Evolutionary conservation across 2,888 invertebrate species (phyloP), one percentile per base, ranked within the genome.

Genomic region (Sceliomorpha sp.): DNA sequence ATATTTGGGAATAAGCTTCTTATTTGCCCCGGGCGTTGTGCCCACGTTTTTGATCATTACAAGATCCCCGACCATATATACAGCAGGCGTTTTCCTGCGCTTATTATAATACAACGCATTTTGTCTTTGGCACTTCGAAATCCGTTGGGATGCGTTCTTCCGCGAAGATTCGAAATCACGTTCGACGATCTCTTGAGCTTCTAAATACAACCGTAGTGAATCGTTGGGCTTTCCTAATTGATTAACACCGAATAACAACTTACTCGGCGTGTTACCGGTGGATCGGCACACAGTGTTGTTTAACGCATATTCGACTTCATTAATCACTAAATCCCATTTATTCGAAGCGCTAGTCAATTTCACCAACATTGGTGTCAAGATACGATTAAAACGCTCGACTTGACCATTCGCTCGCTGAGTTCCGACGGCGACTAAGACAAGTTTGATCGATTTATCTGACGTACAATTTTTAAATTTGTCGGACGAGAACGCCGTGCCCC

Each of bases 401-500:
- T 85, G 84, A 1, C 85, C 85, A 59, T 87, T 84, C 0, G 77
- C 79, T n/a, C 82, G 9, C 1, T 80, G 80, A 3, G 78, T 77
- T 6, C 76, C 76, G 2, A 80, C 79, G 1, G 81, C 77, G 58
- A 75, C 77, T 1, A 72, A 10, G 1, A 74, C 45, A 42, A 79
- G 81, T 13, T 68, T 62, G 6, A 81, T 72, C 7, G 71, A 72
- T 42, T 79, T 68, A 9, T 75, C 66, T 3, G 55, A n/a, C n/a
- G 27, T 53, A 83, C 85, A 63, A 80, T 69, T 55, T 45, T 78
- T 68, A 53, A 87, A 88, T 0, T 8, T n/a, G 7, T 39, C 3
- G 1, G 39, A 40, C 1, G 86, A 88, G 48, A 86, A 88, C n/a
- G 74, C 72, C 9, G 81, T 80, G 8, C 88, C 86, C 24, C 82